A percentile compares a stretch with the other conserved stretches of the same genome.
These are phyloP conservation scores for Xenotilapia caudafasciata DNA, from an alignment of 2,113 vertebrate genomes.

Conservation along the genomic window DNA sequence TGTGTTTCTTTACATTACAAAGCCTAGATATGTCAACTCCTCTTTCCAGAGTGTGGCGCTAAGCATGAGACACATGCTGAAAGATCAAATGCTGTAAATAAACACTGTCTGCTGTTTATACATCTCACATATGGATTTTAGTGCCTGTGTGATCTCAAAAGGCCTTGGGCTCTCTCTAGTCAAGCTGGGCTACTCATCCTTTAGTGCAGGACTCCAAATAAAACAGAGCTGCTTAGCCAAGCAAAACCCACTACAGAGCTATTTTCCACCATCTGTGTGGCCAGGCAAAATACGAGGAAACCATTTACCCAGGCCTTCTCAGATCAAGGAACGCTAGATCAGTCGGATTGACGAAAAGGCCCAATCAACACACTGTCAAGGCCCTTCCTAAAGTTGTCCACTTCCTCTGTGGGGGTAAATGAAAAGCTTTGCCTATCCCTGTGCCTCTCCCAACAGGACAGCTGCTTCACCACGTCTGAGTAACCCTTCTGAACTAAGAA, in stretches of 20 bases:
- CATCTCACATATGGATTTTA: slow-evolving; percentile 62
- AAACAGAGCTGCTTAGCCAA: slow-evolving; percentile 73
- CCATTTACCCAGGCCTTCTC: slow-evolving; percentile 58
- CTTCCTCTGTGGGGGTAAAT: slow-evolving; percentile 32
- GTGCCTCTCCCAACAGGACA: not conserved
- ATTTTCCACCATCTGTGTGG: slow-evolving; percentile 75
- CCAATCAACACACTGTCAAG: slow-evolving; percentile 61
- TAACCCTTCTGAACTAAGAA: slow-evolving; percentile 6
- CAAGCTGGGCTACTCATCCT: slow-evolving; percentile 71
- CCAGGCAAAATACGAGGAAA: slow-evolving; percentile 78
- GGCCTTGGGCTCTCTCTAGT: slow-evolving; percentile 47
- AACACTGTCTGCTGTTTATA: slow-evolving; percentile 58
- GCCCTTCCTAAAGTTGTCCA: slow-evolving; percentile 46
- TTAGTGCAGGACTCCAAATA: slow-evolving; percentile 76
- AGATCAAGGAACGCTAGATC: slow-evolving; percentile 47
- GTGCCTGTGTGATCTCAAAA: slow-evolving; percentile 59
- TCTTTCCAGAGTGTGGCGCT: not conserved
- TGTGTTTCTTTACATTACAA: not conserved
- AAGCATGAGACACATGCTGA: slow-evolving; percentile 4
- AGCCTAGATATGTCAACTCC: not conserved
- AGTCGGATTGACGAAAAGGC: slow-evolving; percentile 61
- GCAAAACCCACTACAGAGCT: slow-evolving; percentile 70
- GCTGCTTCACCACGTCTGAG: not conserved
- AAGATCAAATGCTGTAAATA: slow-evolving; percentile 52
- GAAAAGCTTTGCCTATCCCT: not conserved